Evolutionary conservation across 2,888 invertebrate species (phyloP).

Genomic region (Epinotia ramella): DNA sequence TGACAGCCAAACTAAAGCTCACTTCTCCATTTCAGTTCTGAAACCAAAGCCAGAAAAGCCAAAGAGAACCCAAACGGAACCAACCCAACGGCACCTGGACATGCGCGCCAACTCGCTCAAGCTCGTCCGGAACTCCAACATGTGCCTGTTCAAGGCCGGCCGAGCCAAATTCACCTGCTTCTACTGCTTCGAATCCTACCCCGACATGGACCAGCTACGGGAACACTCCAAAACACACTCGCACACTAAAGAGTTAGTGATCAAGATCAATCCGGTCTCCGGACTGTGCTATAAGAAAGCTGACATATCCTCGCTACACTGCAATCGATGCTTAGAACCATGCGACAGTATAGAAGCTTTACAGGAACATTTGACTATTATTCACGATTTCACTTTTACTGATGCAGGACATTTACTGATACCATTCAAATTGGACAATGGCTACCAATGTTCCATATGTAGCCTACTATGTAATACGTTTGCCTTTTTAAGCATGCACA

Average conservation of each 20-base stretch:
- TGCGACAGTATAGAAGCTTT: slow-evolving; percentile 54
- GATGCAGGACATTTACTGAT: slow-evolving; percentile 58
- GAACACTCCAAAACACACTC: slow-evolving; percentile 57
- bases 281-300: slow-evolving; percentile 60
- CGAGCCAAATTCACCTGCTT: slow-evolving; percentile 63
- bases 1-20: neutral
- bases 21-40: slow-evolving; percentile 7
- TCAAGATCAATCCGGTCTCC: slow-evolving; percentile 53
- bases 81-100: slow-evolving; percentile 46
- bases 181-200: slow-evolving; percentile 57
- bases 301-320: slow-evolving; percentile 63
- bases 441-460: slow-evolving; percentile 58
- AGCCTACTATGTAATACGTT: slow-evolving; percentile 56
- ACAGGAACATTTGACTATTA: slow-evolving; percentile 55
- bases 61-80: slow-evolving; percentile 18
- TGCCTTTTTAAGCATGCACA: slow-evolving; percentile 57
- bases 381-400: slow-evolving; percentile 55
- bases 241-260: slow-evolving; percentile 50
- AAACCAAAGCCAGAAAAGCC: slow-evolving; percentile 10
- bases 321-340: slow-evolving; percentile 56
- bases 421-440: slow-evolving; percentile 58
- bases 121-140: slow-evolving; percentile 64
- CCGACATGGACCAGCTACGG: slow-evolving; percentile 56
- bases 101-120: slow-evolving; percentile 60
- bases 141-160: slow-evolving; percentile 63